Conservation (phyloP, 2,113 vertebrate genomes). For the Mesembrinibis cayennensis region DNA sequence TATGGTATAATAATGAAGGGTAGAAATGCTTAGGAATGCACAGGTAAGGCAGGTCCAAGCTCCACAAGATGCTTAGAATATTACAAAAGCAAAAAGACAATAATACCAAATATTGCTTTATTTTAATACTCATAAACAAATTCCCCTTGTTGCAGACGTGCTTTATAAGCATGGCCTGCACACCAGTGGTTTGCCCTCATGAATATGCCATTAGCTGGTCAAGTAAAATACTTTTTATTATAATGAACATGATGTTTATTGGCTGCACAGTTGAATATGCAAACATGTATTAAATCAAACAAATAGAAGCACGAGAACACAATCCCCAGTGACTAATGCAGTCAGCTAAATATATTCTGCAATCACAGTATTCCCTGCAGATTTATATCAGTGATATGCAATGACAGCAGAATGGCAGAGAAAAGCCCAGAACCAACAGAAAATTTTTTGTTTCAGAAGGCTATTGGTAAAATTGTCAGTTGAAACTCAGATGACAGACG, state of each 20-base stretch:
- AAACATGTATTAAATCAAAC: constrained; percentile 61
- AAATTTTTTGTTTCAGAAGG: constrained; percentile 16
- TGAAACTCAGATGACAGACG: not conserved
- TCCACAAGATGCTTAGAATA: not conserved
- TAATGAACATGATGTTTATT: constrained; percentile 11
- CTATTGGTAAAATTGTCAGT: not conserved
- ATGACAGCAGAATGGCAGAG: not conserved
- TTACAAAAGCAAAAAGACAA: not conserved
- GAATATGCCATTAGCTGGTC: not conserved
- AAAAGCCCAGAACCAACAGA: not conserved
- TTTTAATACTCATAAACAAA: not conserved
- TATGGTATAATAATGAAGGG: not conserved
- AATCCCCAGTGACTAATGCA: constrained; percentile 39
- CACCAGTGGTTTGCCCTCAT: constrained; percentile 2
- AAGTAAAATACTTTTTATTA: constrained; percentile 35
- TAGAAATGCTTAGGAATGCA: not conserved
- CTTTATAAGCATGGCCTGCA: not conserved
- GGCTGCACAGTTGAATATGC: constrained; percentile 43
- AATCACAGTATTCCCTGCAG: constrained; percentile 49
- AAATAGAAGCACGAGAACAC: constrained; percentile 42
- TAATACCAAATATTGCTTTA: not conserved
- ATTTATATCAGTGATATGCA: constrained; percentile 32
- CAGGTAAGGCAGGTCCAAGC: not conserved
- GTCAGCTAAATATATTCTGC: constrained; percentile 37
- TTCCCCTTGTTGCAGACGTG: not conserved